Conservation (phyloP, 2,888 invertebrate genomes). For the Hemicrepidius hirtus region DNA sequence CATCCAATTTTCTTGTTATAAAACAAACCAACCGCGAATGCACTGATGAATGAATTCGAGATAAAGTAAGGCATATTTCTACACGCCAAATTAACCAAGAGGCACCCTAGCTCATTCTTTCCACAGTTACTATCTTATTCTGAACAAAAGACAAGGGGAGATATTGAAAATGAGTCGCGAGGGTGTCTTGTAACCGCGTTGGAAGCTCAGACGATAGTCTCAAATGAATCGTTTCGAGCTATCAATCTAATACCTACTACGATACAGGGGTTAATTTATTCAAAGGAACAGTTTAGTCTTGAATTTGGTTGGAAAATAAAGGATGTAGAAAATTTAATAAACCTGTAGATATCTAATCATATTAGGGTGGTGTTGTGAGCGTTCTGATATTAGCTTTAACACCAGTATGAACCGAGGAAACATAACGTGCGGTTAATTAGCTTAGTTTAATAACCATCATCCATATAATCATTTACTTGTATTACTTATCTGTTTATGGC, state of each 20-base stretch:
- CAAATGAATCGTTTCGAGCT: background rate
- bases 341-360: too few species aligned
- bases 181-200: background rate
- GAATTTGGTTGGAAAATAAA: too few species aligned
- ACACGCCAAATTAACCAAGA: constrained; percentile 20
- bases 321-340: too few species aligned
- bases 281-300: too few species aligned
- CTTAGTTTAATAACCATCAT: too few species aligned
- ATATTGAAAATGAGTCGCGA: constrained; percentile 8
- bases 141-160: constrained; percentile 1
- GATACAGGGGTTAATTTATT: too few species aligned
- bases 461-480: too few species aligned
- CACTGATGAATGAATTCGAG: constrained; percentile 9
- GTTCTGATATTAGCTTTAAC: too few species aligned
- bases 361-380: too few species aligned
- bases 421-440: too few species aligned
- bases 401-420: too few species aligned
- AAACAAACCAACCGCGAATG: constrained; percentile 11
- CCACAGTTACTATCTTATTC: constrained; percentile 10
- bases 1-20: background rate
- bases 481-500: too few species aligned
- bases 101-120: constrained; percentile 9
- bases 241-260: background rate
- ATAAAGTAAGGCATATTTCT: constrained; percentile 13
- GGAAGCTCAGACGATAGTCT: background rate